Percentiles rank a stretch among this genome's conserved stretches.
These are phyloP conservation scores for Ophion slaviceki DNA, from an alignment of 2,888 invertebrate genomes.

Conservation along the genomic window DNA sequence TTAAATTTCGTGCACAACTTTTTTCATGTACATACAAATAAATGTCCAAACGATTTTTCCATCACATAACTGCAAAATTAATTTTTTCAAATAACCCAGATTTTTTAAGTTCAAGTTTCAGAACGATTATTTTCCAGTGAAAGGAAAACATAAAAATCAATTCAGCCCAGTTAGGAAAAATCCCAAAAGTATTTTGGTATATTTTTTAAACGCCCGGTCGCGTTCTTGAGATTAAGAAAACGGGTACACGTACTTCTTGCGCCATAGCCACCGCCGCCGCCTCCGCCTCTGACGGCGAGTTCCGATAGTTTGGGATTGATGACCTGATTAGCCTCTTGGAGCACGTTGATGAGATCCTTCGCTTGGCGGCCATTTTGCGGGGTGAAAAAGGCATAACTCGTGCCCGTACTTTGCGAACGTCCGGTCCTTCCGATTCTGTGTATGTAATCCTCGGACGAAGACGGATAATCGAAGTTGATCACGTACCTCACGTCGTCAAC, in stretches of 20 bases:
- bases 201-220: not conserved
- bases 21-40: too few relatives aligned
- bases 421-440: conserved; percentile 98
- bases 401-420: conserved; percentile 93
- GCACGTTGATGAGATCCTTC: conserved; percentile 93
- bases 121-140: too few relatives aligned
- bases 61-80: too few relatives aligned
- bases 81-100: too few relatives aligned
- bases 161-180: not conserved
- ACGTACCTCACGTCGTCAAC: conserved; percentile 98
- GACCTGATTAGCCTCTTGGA: conserved; percentile 93
- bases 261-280: conserved; percentile 85
- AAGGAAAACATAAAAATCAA: not conserved
- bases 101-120: too few relatives aligned
- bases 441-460: conserved; percentile 97
- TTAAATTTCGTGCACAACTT: too few relatives aligned
- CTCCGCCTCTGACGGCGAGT: conserved; percentile 88
- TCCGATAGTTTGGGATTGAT: conserved; percentile 94
- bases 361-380: conserved; percentile 94
- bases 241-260: conserved; percentile 82
- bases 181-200: not conserved
- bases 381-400: conserved; percentile 98
- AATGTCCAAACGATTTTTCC: too few relatives aligned
- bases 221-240: not conserved
- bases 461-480: conserved; percentile 98